Evolutionary conservation across 2,888 invertebrate genomes (phyloP).

Genomic region (Epinotia brunnichana): DNA sequence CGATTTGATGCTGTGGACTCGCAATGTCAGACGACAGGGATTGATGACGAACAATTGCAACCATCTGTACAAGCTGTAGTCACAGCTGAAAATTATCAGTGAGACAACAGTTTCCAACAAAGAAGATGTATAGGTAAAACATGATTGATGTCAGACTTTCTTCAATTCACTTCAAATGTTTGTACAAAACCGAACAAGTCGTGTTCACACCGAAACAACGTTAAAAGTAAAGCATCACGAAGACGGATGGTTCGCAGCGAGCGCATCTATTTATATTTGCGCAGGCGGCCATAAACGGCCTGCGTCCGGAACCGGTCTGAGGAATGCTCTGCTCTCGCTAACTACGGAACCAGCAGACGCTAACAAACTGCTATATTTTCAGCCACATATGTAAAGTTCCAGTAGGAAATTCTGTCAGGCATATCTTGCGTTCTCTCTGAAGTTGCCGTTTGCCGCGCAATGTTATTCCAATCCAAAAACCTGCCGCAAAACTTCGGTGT

Average conservation of each 20-base stretch:
- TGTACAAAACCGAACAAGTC: constrained; percentile 16
- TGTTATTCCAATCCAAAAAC: neutral
- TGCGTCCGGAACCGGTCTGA: constrained; percentile 75
- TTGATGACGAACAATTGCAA: constrained; percentile 16
- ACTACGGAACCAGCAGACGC: constrained; percentile 48
- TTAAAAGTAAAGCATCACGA: constrained; percentile 69
- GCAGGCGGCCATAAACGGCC: constrained; percentile 75
- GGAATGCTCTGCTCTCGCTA: constrained; percentile 78
- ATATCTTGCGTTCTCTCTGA: neutral
- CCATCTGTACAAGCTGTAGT: constrained; percentile 5
- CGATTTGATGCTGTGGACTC: neutral
- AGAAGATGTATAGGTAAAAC: neutral
- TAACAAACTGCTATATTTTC: constrained; percentile 54
- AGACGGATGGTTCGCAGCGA: constrained; percentile 74
- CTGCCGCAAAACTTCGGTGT: neutral
- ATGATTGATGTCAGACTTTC: constrained; percentile 6
- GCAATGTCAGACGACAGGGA: constrained; percentile 3
- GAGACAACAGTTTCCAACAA: neutral
- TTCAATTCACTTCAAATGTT: constrained; percentile 8
- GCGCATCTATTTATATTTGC: constrained; percentile 79
- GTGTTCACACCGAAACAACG: constrained; percentile 28
- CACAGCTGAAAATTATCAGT: constrained; percentile 21
- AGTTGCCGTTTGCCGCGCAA: neutral
- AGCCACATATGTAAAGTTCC: constrained; percentile 49
- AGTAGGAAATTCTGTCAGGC: constrained; percentile 5